Evolutionary conservation across 2,797 vertebrate species (phyloP).

Genomic region (Poeciliopsis turneri): DNA sequence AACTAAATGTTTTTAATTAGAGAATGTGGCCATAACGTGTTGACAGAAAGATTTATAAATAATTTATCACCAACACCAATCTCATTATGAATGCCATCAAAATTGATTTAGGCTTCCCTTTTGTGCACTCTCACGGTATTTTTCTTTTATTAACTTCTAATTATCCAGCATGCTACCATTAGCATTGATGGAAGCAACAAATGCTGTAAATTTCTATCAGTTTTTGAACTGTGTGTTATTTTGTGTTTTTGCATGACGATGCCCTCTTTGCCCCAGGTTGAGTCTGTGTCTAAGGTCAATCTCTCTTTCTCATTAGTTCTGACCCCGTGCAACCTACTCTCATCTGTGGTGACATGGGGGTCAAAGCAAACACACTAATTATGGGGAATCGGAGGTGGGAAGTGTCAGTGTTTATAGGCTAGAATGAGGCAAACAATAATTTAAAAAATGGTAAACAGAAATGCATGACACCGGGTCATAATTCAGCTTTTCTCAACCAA

Average conservation of each 20-base stretch:
- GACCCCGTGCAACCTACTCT: conserved; percentile 68
- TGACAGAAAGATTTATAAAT: conserved; percentile 28
- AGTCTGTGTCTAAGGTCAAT: conserved; percentile 63
- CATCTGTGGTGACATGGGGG: conserved; percentile 63
- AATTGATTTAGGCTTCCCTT: conserved; percentile 43
- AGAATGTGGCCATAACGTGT: conserved; percentile 23
- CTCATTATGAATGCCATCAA: conserved; percentile 9
- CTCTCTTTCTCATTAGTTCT: conserved; percentile 74
- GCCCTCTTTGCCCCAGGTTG: conserved; percentile 52
- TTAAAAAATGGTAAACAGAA: conserved; percentile 59
- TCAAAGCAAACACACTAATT: conserved; percentile 72
- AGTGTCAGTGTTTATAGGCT: conserved; percentile 59
- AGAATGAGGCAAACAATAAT: conserved; percentile 68
- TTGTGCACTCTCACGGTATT: conserved; percentile 8
- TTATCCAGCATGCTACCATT: conserved; percentile 9
- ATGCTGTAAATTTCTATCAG: conserved; percentile 8
- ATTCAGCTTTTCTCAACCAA: conserved; percentile 30
- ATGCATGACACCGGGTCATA: conserved; percentile 33
- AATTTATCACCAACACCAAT: conserved; percentile 30
- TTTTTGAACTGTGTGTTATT: conserved; percentile 35
- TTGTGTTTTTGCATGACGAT: conserved; percentile 49
- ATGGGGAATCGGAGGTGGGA: conserved; percentile 43
- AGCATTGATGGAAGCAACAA: conserved; percentile 14
- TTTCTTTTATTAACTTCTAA: conserved; percentile 8
- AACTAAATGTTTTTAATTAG: conserved; percentile 1